Base-by-base conservation (phyloP, 2,888 invertebrate species). In the Theretra japonica region DNA sequence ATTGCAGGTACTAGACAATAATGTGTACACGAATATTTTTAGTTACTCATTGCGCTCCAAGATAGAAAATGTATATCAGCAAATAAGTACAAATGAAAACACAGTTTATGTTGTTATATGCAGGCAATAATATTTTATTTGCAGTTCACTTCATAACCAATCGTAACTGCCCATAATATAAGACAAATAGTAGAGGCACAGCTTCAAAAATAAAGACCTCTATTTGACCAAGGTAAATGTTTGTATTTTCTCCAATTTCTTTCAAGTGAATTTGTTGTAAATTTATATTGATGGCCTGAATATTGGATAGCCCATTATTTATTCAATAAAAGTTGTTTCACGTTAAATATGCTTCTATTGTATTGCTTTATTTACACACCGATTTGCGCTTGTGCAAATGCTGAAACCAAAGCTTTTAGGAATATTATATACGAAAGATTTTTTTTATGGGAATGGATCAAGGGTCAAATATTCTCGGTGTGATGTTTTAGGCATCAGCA, bases 211-310 rank as follows among this genome's bases (percentile, higher is more conserved):
- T 65, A 65, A 48, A 65, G 23, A 65, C 23, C 65, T 41, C 41
- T 41, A 15, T 65, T 65, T 23, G 65, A 65, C 25, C 6, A 48
- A 65, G 65, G 41, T 48, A 65, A 65, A 57, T 69, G 69, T 69
- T 69, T 69, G 28, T 56, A 69, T 69, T 56, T 56, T 69, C 56
- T 69, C 56, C 28, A 53, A 53, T 50, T 69, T 56, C 56, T 50
- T 50, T 56, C 23, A 69, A 69, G 69, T 69, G 56, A 69, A 56
- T 69, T 69, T 56, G 53, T 50, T 50, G 33, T 56, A 65, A 65
- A 65, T 65, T 41, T 65, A 15, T 65, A 65, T 65, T 65, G 65
- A 65, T 65, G 48, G 41, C 17, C 17, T 65, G 41, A 48, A 48
- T 48, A 65, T 65, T 65, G 62, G 1, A 8, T 21, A 11, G 48